Evolutionary conservation across 2,797 vertebrate genomes (phyloP), one percentile per base, ranked within the genome.

Genomic region (Numenius phaeopus): DNA sequence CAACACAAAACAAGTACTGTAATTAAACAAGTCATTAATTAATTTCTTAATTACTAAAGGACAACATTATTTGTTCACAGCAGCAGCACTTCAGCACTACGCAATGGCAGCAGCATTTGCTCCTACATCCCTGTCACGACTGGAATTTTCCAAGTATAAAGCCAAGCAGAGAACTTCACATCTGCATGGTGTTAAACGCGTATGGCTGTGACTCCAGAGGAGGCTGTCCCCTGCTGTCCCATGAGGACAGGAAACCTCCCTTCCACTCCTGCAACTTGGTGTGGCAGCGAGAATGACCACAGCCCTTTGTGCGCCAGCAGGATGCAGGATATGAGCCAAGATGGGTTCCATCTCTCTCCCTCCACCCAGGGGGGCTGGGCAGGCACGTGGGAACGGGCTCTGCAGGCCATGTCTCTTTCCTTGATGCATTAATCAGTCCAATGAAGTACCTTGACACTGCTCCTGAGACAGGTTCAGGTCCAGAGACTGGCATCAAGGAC

Each of bases 41-140:
- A 95, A 82, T 94, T 93, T 93, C 73, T 93, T 93, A 94, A 94
- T 94, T 87, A 85, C 46, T 85, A 75, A 90, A 89, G 65, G 29
- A 64, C 83, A 83, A 61, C 57, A 67, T 92, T 71, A 77, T 93
- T 94, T 83, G 59, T 87, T 97, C 75, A 30, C 40, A 83, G 81
- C 83, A 84, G 88, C 80, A 85, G 62, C 80, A 49, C 27, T 95
- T 82, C 73, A 87, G 18, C 50, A 39, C 44, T 70, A 29, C 19
- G 46, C 32, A 58, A 52, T 11, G 9, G 46, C 50, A 81, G 76
- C 52, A 82, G 47, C 49, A 49, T 80, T 87, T 94, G 61, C 52
- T 79, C 54, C 55, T 49, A 52, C 21, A 32, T 59, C 52, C 49
- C 77, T 75, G 24, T 40, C 73, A 61, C 1, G 42, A 81, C 18